Evolutionary conservation across 2,888 invertebrate species (phyloP).

Genomic region (Micoletzkya japonica): DNA sequence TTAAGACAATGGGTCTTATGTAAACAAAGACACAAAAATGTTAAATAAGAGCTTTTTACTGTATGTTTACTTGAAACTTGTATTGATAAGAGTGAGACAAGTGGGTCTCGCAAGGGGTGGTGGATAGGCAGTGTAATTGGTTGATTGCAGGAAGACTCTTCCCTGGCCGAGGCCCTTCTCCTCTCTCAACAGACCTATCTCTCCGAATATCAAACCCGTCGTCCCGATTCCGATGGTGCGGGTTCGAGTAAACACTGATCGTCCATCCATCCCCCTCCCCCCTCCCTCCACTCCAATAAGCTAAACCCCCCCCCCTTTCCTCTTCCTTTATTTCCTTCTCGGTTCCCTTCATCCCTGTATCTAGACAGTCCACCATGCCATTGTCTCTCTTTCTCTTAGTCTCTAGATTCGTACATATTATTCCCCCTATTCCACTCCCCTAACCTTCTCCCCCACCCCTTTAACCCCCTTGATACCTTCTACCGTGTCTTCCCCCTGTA

Average conservation of each 20-base stretch:
- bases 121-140: not conserved
- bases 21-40: too few relatives aligned
- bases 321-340: not conserved
- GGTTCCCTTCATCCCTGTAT: not conserved
- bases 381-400: not conserved
- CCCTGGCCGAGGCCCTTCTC: slow-evolving; percentile 49
- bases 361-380: not conserved
- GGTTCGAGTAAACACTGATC: not conserved
- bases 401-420: not conserved
- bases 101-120: too few relatives aligned
- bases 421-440: too few relatives aligned
- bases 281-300: not conserved
- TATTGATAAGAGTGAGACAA: too few relatives aligned
- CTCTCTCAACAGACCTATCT: slow-evolving; percentile 51
- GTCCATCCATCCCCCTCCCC: not conserved
- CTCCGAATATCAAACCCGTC: slow-evolving; percentile 8
- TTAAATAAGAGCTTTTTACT: too few relatives aligned
- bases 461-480: too few relatives aligned
- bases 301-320: not conserved
- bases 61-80: too few relatives aligned
- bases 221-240: not conserved
- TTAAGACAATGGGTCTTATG: too few relatives aligned
- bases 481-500: not conserved
- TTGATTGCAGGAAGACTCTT: slow-evolving; percentile 33
- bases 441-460: too few relatives aligned